phyloP scores from a whole-genome alignment of 2,113 vertebrate genomes.

The Elaphurus davidianus region DNA sequence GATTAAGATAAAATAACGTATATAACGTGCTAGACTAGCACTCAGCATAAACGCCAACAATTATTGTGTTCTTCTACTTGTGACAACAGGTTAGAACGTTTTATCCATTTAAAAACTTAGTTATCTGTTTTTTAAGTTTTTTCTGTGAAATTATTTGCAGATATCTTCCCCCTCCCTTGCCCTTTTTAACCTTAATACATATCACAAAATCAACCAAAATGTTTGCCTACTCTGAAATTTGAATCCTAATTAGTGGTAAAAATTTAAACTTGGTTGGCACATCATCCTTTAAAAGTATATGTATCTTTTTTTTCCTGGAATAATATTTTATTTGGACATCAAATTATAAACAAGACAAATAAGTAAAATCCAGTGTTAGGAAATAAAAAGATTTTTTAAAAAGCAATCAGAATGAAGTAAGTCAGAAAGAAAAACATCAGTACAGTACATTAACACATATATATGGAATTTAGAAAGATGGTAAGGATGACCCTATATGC shows the following conservation, averaged over 20 bases:
- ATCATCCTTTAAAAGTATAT: constrained; percentile 77
- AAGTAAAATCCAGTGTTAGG: background rate
- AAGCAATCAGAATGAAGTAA: background rate
- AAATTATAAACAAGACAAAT: background rate
- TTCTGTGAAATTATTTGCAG: background rate
- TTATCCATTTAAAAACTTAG: constrained; percentile 36
- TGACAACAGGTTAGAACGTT: constrained; percentile 74
- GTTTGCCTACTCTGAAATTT: constrained; percentile 24
- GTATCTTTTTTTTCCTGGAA: constrained; percentile 30
- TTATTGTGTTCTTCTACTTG: constrained; percentile 71
- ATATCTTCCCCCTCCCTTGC: background rate
- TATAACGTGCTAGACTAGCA: background rate
- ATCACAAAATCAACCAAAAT: constrained; percentile 8
- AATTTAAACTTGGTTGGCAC: constrained; percentile 72
- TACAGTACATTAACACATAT: background rate
- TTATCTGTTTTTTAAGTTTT: constrained; percentile 41
- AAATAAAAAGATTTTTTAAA: background rate
- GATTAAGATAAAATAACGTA: background rate
- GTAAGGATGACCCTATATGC: background rate
- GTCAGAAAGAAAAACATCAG: background rate
- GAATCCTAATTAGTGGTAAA: constrained; percentile 20
- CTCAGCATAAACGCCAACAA: background rate
- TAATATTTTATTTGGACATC: background rate
- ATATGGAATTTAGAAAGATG: background rate
- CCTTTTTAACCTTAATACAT: background rate